Evolutionary conservation across 2,797 vertebrate species (phyloP), one percentile per base, ranked within the genome.

Genomic region (Rhinichthys osculus): DNA sequence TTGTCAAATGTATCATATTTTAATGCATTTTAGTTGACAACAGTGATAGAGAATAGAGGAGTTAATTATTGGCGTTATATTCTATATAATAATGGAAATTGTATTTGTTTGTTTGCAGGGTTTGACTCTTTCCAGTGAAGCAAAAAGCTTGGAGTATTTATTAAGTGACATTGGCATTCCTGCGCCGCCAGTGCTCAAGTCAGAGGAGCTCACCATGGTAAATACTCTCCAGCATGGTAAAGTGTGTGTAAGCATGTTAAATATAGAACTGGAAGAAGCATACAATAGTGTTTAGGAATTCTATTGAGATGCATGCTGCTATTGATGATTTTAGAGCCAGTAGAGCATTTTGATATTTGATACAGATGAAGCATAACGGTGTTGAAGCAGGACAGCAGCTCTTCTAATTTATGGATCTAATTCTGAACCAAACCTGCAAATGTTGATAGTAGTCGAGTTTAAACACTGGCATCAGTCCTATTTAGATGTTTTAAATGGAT

Each of bases 191-290:
- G 70, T 90, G 30, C 90, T 95, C 59, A 92, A 91, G 21, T 92
- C 92, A 0, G 70, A 89, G 0, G 44, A 35, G 57, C 91, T 94
- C 72, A 92, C 90, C 0, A 73, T 91, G 94, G 95, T 96, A 5
- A 92, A 93, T 19, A 17, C 17, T 23, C 52, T 21, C 30, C n/a
- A 14, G 23, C 50, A 4, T 38, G 11, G 3, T 38, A 17, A 40
- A 35, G 0, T 50, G 7, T 16, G 16, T 50, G 16, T 27, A 50
- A 23, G 23, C 72, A 2, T 35, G 67, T 10, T 38, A 38, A 21
- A 38, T 10, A 9, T 9, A 9, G 8, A 8, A 21, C 19, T 57
- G 54, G 21, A 9, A 23, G 8, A 57, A 54, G 54, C 54, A 23
- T 7, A 54, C 6, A 54, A 21, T 54, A 54, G 17, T 17, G 47